A percentile compares a stretch with the other conserved stretches of the same genome.
Evolutionary conservation across 1,140 invertebrate genomes (phyloP).

Genomic region (Coptotermes formosanus): DNA sequence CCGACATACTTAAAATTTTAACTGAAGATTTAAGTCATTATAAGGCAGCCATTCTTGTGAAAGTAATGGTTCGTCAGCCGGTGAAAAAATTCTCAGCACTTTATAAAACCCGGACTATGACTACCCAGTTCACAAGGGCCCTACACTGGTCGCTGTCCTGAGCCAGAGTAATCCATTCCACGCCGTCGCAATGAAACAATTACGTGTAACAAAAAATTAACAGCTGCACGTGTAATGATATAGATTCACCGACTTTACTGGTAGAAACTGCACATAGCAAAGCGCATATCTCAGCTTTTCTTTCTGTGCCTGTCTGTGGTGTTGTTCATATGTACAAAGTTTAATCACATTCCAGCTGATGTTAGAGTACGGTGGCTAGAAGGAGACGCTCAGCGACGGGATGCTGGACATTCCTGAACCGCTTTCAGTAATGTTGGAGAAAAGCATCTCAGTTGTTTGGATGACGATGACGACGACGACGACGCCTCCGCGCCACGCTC

Average conservation of each 20-base stretch:
- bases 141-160: too few species aligned
- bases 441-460: not conserved
- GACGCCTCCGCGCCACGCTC: not conserved
- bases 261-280: not conserved
- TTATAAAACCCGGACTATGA: too few species aligned
- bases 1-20: too few species aligned
- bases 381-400: not conserved
- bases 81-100: too few species aligned
- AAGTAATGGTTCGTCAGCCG: too few species aligned
- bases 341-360: conserved; percentile 15
- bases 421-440: not conserved
- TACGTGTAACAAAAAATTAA: too few species aligned
- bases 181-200: too few species aligned
- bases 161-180: too few species aligned
- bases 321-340: conserved; percentile 4
- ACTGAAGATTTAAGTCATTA: too few species aligned
- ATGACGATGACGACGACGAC: not conserved
- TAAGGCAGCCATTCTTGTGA: too few species aligned
- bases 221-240: too few species aligned
- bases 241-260: not conserved
- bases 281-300: not conserved
- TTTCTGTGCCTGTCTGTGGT: not conserved
- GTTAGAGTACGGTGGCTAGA: not conserved
- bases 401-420: conserved; percentile 17
- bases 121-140: too few species aligned